phyloP scores from a whole-genome alignment of 2,888 invertebrate genomes.

The Cremastinae sp. region DNA sequence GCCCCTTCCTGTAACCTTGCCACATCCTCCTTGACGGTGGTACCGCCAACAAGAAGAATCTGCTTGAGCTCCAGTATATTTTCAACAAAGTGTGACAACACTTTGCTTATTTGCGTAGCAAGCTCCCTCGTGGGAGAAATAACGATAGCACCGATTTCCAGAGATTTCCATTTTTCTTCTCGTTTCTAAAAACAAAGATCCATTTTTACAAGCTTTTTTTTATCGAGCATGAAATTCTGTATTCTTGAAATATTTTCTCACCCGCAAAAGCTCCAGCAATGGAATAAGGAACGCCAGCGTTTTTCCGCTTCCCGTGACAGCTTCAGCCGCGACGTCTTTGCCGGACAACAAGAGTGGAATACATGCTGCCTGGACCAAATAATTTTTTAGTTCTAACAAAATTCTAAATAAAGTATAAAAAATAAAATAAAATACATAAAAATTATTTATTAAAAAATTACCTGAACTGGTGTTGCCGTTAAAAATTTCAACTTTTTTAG shows the following conservation, averaged over 20 bases:
- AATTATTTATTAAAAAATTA: conserved; percentile 63
- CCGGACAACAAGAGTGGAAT: conserved; percentile 93
- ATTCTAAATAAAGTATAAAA: background rate
- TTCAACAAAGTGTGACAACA: conserved; percentile 81
- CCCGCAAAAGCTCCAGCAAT: conserved; percentile 90
- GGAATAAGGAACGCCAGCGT: conserved; percentile 98
- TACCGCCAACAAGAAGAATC: conserved; percentile 91
- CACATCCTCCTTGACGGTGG: conserved; percentile 89
- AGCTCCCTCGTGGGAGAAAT: conserved; percentile 98
- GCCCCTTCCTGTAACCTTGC: conserved; percentile 86
- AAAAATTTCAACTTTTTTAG: conserved; percentile 82
- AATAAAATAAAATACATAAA: background rate
- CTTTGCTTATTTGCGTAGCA: conserved; percentile 92
- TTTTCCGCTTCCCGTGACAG: conserved; percentile 99
- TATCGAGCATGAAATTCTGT: conserved; percentile 9
- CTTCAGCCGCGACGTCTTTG: conserved; percentile 99
- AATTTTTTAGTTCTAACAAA: conserved; percentile 29
- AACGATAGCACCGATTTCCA: conserved; percentile 93
- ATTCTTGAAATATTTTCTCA: conserved; percentile 61
- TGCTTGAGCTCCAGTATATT: conserved; percentile 82
- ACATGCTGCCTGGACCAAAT: conserved; percentile 86
- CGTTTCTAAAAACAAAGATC: conserved; percentile 81
- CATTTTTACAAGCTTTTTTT: background rate
- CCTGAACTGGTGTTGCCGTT: conserved; percentile 84
- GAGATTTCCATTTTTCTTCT: conserved; percentile 85